phyloP scores from a whole-genome alignment of 2,888 invertebrate species.

The Acronicta leporina region DNA sequence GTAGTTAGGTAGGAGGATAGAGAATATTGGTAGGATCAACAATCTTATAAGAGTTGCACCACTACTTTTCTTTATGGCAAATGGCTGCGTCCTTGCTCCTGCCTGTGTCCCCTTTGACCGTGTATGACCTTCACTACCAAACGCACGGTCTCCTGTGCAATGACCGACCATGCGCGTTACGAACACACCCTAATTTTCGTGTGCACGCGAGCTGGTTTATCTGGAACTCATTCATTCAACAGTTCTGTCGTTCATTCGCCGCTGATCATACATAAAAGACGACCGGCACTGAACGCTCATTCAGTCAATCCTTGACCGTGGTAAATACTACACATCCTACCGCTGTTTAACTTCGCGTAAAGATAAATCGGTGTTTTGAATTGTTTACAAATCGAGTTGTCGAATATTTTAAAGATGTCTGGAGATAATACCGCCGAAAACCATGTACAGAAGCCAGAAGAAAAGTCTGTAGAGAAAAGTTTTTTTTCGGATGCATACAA shows the following conservation, averaged over 20 bases:
- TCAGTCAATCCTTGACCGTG: conserved; percentile 44
- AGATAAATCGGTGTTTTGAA: conserved; percentile 12
- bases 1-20: too few species aligned
- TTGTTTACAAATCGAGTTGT: conserved; percentile 1
- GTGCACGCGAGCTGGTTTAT: conserved; percentile 15
- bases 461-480: neutral
- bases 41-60: neutral
- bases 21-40: too few species aligned
- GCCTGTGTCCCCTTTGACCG: conserved; percentile 10
- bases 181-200: conserved; percentile 39
- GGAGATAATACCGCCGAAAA: neutral
- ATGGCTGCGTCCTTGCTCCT: conserved; percentile 14
- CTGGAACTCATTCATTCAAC: conserved; percentile 24
- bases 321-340: conserved; percentile 1
- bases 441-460: too few species aligned
- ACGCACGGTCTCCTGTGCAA: conserved; percentile 19
- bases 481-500: neutral
- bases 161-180: conserved; percentile 3
- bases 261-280: conserved; percentile 25
- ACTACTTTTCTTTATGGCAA: neutral
- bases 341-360: conserved; percentile 17
- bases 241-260: conserved; percentile 29
- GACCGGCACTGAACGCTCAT: conserved; percentile 21
- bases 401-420: neutral
- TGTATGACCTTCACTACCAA: conserved; percentile 26